These are phyloP conservation scores for Phymastichus coffea DNA, from an alignment of 1,140 invertebrate species.

Conservation along the genomic window DNA sequence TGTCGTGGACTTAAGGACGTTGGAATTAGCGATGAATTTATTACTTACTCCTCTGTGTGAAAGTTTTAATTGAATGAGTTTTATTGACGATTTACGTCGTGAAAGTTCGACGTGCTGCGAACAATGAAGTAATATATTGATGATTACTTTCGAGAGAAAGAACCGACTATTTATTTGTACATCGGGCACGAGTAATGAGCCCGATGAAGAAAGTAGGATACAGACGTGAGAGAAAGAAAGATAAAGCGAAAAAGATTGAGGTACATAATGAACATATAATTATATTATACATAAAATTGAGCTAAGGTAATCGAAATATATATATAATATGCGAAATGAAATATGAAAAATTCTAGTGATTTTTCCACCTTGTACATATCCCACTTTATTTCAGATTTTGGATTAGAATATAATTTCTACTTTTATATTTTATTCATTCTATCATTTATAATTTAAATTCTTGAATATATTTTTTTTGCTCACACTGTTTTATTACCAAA, in stretches of 20 bases:
- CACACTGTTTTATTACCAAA: too few relatives aligned
- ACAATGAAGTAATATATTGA: constrained; percentile 28
- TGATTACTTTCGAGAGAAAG: constrained; percentile 25
- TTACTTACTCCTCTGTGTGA: constrained; percentile 5
- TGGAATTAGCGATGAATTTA: constrained; percentile 23
- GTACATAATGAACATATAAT: constrained; percentile 50
- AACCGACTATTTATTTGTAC: constrained; percentile 25
- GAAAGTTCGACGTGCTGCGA: constrained; percentile 25
- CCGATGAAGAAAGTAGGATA: constrained; percentile 35
- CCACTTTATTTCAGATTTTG: too few relatives aligned
- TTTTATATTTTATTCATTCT: constrained; percentile 9
- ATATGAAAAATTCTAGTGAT: constrained; percentile 13
- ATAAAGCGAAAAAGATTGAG: constrained; percentile 20
- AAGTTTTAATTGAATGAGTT: constrained; percentile 16
- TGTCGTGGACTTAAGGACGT: constrained; percentile 31
- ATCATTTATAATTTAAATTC: constrained; percentile 11
- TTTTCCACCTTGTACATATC: not conserved
- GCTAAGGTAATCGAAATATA: constrained; percentile 52
- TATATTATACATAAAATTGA: constrained; percentile 52
- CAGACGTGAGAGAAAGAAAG: constrained; percentile 34
- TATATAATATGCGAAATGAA: constrained; percentile 50
- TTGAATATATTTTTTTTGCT: constrained; percentile 8
- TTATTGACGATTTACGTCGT: constrained; percentile 3
- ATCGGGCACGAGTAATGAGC: constrained; percentile 11
- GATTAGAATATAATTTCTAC: too few relatives aligned